Base-by-base conservation (phyloP, 2,113 vertebrate species). In the Cyprinodon tularosa region DNA sequence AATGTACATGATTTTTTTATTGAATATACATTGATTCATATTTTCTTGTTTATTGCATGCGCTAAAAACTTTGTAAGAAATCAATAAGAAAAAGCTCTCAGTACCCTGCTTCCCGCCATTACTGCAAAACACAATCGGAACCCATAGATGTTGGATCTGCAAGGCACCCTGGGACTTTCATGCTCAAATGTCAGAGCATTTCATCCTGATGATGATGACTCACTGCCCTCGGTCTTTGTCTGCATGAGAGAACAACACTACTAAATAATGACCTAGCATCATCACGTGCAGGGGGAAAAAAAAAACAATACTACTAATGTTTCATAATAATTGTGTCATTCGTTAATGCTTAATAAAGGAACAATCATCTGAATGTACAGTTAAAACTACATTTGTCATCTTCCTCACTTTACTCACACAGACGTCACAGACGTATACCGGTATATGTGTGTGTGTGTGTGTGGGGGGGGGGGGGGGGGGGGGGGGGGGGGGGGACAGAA, bases 111-210 rank as follows among this genome's bases (percentile, higher is more conserved):
- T 81, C 61, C 77, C 76, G 84, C 81, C 59, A 50, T 48, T 71
- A 85, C 88, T 84, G 84, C 90, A 83, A 78, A 89, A 84, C 48
- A 74, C 76, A 88, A 88, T 86, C 40, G 77, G 85, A 62, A 66
- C 66, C 77, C 81, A 76, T 81, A 63, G 38, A 86, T 62, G 83
- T 67, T 57, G 1, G 61, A 38, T 82, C 89, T 69, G 74, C 86
- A 88, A 86, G 87, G 90, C 83, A 91, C 60, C 68, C 88, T 90
- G 91, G 90, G 91, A 91, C 65, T 83, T 91, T 90, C 76, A 75
- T 91, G 91, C 92, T 93, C 82, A 92, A 94, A 94, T 93, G 94
- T 94, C 92, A 93, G 86, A 90, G 86, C 74, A 10, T 90, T 92
- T 94, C 89, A 94, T 91, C 85, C 77, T 91, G 87, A 93, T 90